Conservation (phyloP, 2,888 invertebrate genomes). For the Hesperia comma region DNA sequence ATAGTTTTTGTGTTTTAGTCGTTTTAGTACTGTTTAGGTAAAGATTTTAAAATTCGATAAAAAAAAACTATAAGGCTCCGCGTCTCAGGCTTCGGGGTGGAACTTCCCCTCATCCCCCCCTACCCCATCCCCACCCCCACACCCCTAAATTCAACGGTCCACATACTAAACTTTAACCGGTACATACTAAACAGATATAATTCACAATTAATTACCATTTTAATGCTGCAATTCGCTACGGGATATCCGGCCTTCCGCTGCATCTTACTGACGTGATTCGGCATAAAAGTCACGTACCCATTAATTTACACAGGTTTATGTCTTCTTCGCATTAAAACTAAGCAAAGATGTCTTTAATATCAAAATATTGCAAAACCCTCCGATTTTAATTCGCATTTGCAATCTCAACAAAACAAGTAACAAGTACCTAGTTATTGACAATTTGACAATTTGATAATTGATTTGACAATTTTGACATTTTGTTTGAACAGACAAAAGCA, state of each 20-base stretch:
- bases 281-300: slow-evolving; percentile 8
- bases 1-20: no score
- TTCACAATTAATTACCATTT: slow-evolving; percentile 64
- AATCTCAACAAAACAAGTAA: slow-evolving; percentile 8
- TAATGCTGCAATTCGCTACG: slow-evolving; percentile 72
- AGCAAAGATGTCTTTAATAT: not conserved
- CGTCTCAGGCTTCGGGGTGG: no score
- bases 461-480: no score
- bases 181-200: no score
- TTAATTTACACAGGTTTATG: slow-evolving; percentile 1
- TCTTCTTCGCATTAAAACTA: not conserved
- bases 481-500: no score
- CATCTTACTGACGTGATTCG: slow-evolving; percentile 50
- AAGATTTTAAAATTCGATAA: no score
- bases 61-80: no score
- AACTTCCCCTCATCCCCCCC: no score
- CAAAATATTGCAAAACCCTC: slow-evolving; percentile 1
- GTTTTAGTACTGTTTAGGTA: no score
- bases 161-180: no score
- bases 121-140: no score
- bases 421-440: not conserved
- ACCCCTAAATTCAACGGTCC: no score
- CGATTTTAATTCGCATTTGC: slow-evolving; percentile 10
- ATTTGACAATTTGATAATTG: slow-evolving; percentile 1
- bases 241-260: slow-evolving; percentile 77